phyloP scores from a whole-genome alignment of 2,888 invertebrate species.

The Scaptomyza polygonia region DNA sequence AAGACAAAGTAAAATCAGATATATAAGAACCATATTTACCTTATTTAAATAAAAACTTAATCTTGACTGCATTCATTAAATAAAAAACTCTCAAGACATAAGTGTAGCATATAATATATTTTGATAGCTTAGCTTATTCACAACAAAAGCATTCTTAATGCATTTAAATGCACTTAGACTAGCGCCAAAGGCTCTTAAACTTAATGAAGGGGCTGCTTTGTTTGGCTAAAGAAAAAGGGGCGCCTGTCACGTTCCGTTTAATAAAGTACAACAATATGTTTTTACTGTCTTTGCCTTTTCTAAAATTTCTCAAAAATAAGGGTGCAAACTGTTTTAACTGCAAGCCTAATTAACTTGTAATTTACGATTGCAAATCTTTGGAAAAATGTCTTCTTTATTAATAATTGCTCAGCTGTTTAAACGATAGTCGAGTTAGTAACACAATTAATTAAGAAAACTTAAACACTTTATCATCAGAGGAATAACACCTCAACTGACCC shows the following conservation, averaged over 20 bases:
- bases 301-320: not conserved
- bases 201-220: conserved; percentile 1
- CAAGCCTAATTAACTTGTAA: too few species aligned
- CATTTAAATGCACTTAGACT: too few species aligned
- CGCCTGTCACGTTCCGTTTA: not conserved
- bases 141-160: too few species aligned
- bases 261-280: conserved; percentile 1
- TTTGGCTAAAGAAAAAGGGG: not conserved
- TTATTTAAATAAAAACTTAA: too few species aligned
- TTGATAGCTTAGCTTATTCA: too few species aligned
- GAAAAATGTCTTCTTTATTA: not conserved
- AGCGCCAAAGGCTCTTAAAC: too few species aligned
- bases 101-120: too few species aligned
- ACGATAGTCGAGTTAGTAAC: conserved; percentile 20
- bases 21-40: too few species aligned
- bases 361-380: not conserved
- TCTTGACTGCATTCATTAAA: too few species aligned
- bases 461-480: conserved; percentile 10
- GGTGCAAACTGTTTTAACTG: not conserved
- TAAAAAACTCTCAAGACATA: too few species aligned
- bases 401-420: conserved; percentile 39
- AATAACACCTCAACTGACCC: conserved; percentile 34
- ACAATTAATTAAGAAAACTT: conserved; percentile 44
- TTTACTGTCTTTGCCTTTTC: conserved; percentile 8
- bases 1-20: too few species aligned